Conservation (phyloP, 2,797 vertebrate genomes). For the Leuciscus waleckii region DNA sequence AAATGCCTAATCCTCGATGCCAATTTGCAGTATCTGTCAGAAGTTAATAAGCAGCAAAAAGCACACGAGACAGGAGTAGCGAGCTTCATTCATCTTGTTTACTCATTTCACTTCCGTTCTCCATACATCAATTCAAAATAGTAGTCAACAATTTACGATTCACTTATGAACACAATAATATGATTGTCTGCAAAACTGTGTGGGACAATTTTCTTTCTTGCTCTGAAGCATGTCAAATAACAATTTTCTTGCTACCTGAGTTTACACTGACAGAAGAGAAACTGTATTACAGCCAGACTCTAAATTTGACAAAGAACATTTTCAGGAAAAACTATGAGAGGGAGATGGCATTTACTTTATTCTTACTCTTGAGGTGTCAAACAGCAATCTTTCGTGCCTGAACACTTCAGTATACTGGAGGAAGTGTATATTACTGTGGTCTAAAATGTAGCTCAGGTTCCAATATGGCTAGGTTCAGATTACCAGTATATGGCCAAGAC, state of each 20-base stretch:
- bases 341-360: conserved; percentile 1
- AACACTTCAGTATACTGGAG: neutral
- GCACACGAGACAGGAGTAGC: neutral
- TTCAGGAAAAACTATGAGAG: conserved; percentile 20
- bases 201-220: conserved; percentile 17
- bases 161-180: neutral
- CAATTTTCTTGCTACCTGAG: conserved; percentile 3
- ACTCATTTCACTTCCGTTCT: neutral
- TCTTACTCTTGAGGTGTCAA: conserved; percentile 13
- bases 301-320: conserved; percentile 27
- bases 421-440: neutral
- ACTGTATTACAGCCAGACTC: conserved; percentile 35
- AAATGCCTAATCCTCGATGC: neutral
- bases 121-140: neutral
- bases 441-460: conserved; percentile 8
- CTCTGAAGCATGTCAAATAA: conserved; percentile 30
- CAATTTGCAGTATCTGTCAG: neutral
- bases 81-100: neutral
- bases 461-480: neutral
- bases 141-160: neutral
- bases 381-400: conserved; percentile 12
- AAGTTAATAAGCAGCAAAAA: neutral
- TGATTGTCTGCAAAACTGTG: neutral
- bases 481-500: neutral
- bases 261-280: conserved; percentile 35